A percentile compares a stretch with the other conserved stretches of the same genome.
These are phyloP conservation scores for Calcarius lapponicus DNA, from an alignment of 2,797 vertebrate genomes.

Conservation along the genomic window DNA sequence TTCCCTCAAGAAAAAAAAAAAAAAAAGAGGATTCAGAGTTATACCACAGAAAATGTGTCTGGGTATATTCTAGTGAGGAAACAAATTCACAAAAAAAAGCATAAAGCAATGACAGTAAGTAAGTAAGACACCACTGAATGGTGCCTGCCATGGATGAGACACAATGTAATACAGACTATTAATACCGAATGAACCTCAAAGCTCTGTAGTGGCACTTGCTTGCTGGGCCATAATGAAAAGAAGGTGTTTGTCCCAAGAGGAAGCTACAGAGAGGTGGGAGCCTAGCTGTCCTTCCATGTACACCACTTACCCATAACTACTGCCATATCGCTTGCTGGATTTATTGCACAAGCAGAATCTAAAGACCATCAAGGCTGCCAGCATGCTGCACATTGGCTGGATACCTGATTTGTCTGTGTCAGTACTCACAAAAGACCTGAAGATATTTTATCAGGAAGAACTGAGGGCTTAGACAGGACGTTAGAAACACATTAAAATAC, in stretches of 20 bases:
- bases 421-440: not conserved
- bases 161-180: not conserved
- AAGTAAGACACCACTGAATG: not conserved
- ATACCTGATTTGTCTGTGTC: not conserved
- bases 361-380: not conserved
- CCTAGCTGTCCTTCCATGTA: not conserved
- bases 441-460: not conserved
- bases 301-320: not conserved
- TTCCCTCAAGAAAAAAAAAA: not conserved
- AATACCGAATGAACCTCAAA: not conserved
- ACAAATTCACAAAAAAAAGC: not conserved
- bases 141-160: not conserved
- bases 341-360: not conserved
- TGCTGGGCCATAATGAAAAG: not conserved
- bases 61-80: not conserved
- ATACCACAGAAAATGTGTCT: not conserved
- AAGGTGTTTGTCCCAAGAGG: not conserved
- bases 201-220: not conserved
- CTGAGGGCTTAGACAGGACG: not conserved
- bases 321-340: accelerated
- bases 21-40: not conserved
- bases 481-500: not conserved
- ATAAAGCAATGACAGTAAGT: not conserved
- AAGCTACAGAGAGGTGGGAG: not conserved
- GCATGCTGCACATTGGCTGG: not conserved